These are phyloP conservation scores for Conus betulinus DNA, from an alignment of 1,140 invertebrate species.

Conservation along the genomic window DNA sequence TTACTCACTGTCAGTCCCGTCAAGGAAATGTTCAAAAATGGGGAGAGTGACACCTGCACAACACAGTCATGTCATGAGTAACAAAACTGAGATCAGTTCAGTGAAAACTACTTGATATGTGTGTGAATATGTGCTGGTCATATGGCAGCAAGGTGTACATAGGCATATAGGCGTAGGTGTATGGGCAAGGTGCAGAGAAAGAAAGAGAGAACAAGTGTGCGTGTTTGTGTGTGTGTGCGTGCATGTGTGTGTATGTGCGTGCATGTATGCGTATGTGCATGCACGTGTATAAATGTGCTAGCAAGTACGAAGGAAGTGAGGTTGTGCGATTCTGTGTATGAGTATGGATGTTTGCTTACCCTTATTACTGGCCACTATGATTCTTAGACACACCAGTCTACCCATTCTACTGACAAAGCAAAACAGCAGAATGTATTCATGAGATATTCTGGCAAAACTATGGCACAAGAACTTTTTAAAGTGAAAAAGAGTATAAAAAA, in stretches of 20 bases:
- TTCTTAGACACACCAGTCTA: too few relatives aligned
- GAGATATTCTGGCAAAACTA: too few relatives aligned
- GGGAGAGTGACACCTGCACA: slow-evolving; percentile 90
- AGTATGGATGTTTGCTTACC: neutral
- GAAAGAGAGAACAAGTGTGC: too few relatives aligned
- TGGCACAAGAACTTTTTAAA: too few relatives aligned
- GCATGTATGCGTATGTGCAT: slow-evolving; percentile 8
- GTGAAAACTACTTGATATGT: too few relatives aligned
- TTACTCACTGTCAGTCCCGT: slow-evolving; percentile 88
- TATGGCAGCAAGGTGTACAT: too few relatives aligned
- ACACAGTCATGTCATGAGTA: slow-evolving; percentile 27
- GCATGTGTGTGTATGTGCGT: neutral
- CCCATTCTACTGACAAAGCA: too few relatives aligned
- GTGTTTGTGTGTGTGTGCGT: neutral
- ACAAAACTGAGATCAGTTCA: neutral
- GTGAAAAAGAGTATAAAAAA: too few relatives aligned
- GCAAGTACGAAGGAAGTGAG: neutral
- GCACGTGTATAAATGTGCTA: neutral
- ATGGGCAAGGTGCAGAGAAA: too few relatives aligned
- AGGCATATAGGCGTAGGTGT: too few relatives aligned
- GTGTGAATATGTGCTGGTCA: too few relatives aligned
- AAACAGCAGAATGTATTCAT: too few relatives aligned
- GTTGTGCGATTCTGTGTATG: neutral
- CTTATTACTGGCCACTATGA: neutral
- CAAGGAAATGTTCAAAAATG: slow-evolving; percentile 96